Base-by-base conservation (phyloP, 2,113 vertebrate genomes). In the Callipepla californica region DNA sequence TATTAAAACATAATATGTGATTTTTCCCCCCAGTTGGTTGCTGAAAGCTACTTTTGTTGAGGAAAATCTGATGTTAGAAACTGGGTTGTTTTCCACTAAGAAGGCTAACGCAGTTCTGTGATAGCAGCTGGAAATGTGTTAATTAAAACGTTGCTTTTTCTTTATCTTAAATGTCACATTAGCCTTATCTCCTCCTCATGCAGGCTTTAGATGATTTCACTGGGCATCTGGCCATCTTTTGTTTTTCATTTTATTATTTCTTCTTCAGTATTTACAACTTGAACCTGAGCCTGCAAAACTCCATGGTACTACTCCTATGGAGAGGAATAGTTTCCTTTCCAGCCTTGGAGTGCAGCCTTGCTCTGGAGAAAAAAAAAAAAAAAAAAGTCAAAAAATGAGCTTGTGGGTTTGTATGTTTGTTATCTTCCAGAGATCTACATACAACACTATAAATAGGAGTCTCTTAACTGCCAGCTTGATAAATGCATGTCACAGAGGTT, bases 171-270 rank as follows among this genome's bases (percentile, higher is more conserved):
- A 70, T 42, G 47, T 90, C 82, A 65, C 79, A 61, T 91, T 80
- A 89, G 32, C 51, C 51, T 93, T 89, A 78, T 91, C 87, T 93
- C 47, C 65, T 83, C 68, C 30, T 89, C 48, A 28, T 36, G 44
- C n/a, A 90, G 34, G 30, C 79, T 85, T 23, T 85, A 48, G 53
- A 72, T 70, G 34, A 53, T 90, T 93, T 89, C 26, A 28, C 38
- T 85, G 61, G 87, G 87, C 81, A n/a, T 89, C 85, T 80, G 75
- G 94, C 91, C 78, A 87, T 92, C 63, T 91, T 94, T 92, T 92
- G 86, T 34, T 93, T 92, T 89, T 76, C 13, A 6, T 92, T 95
- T 92, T 94, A 69, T 72, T 89, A 66, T 92, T 96, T 85, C 59
- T 28, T 78, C 47, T 92, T 85, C 85, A 93, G 65, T 87, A 87